Base-by-base conservation (phyloP, 2,113 vertebrate genomes). In the Malaclemys terrapin region DNA sequence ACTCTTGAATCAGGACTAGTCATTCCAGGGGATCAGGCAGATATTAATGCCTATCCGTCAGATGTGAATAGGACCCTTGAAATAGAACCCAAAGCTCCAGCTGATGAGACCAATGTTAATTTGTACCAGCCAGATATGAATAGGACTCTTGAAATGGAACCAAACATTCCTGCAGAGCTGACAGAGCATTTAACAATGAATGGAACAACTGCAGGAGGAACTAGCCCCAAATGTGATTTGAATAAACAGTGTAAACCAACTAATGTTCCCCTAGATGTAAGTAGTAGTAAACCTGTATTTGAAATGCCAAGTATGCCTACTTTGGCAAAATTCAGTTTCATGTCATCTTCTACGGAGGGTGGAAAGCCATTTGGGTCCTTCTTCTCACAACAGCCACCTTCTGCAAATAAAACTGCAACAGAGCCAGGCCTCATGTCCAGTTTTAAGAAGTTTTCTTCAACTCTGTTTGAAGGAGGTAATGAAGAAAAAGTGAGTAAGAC, bases 371-470 rank as follows among this genome's bases (percentile, higher is more conserved):
- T 99, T 92, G 98, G 98, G 59, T 99, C 99, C n/a, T 96, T 99
- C 31, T 99, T 99, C 97, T 99, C 99, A 45, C 96, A 98, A 47
- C 95, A 96, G 96, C 80, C 95, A 87, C 83, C 97, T 95, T 95
- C 96, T 95, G 85, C 95, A 94, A 91, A 87, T 92, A 97, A 89
- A 96, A 27, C 89, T 96, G 92, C 98, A 20, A 80, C 94, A 90
- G 98, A 98, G 75, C 95, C 98, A 94, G 98, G 98, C 45, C 97
- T 99, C 1, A 97, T 99, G 84, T 99, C 98, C 69, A 98, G 98
- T 92, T 98, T 99, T 84, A 99, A 99, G 97, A 99, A 98, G 27
- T 95, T 99, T 56, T 99, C 99, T 93, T 97, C 98, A 3, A 93
- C 97, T 72, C 93, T 99, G 0, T 99, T 99, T 98, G 99, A 99